Percentiles rank a stretch among this genome's conserved stretches.
phyloP scores from a whole-genome alignment of 2,113 vertebrate species.

The Ginglymostoma cirratum region DNA sequence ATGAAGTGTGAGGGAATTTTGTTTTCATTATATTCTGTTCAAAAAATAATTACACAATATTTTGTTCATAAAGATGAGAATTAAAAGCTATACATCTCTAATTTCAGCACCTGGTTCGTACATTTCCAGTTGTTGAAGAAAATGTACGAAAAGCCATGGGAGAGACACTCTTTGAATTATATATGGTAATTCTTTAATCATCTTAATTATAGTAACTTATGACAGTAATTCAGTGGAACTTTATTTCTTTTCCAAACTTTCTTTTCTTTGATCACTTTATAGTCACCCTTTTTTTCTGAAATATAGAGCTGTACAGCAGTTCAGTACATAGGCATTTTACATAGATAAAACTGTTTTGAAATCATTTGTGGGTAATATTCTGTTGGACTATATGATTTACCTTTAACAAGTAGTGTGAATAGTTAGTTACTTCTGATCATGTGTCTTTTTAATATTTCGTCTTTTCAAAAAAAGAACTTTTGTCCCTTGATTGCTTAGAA shows the following conservation, averaged over 20 bases:
- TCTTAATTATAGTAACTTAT: neutral
- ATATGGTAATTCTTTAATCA: conserved; percentile 57
- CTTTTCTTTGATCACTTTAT: neutral
- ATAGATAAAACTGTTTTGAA: neutral
- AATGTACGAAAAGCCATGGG: conserved; percentile 57
- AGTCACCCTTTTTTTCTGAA: neutral
- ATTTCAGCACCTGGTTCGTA: conserved; percentile 62
- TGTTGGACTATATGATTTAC: neutral
- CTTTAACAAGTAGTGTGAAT: neutral
- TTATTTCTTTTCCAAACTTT: neutral
- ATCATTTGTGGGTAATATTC: neutral
- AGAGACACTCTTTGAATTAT: conserved; percentile 57
- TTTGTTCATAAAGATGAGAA: neutral
- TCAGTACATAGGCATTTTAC: neutral
- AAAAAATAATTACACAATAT: neutral
- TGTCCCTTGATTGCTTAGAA: neutral
- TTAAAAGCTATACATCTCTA: neutral
- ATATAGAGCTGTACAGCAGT: neutral
- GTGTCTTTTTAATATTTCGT: neutral
- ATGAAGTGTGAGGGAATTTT: neutral
- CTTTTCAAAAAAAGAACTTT: neutral
- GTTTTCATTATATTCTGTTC: neutral
- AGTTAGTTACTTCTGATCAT: neutral
- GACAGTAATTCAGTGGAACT: neutral
- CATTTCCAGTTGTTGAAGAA: conserved; percentile 57